Base-by-base conservation (phyloP, 1,140 invertebrate genomes). In the Chrysomallon squamiferum region DNA sequence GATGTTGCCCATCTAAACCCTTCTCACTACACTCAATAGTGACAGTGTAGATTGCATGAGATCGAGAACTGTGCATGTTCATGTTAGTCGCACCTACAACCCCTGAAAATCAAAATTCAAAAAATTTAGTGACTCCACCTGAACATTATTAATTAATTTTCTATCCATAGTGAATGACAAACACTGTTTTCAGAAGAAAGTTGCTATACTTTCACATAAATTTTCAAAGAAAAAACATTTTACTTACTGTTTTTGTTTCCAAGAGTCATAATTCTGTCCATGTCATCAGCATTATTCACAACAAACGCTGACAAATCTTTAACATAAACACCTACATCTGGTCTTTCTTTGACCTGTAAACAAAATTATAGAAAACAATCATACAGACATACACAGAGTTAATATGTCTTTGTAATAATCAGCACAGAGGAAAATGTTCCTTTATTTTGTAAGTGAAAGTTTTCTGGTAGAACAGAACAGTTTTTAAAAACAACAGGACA, bases 21-120 rank as follows among this genome's bases (percentile, higher is more conserved):
- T 92, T 93, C 81, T 99, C 95, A 79, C 95, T 95, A 74, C 95
- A 96, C 83, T 96, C 93, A 9, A 98, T 91, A 1, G 95, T 95
- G 59, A 99, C 92, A 0, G 95, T 95, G 87, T 99, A 99, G 11
- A 99, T 93, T 15, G 96, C 96, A 85, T 99, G 97, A 0, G 95
- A 97, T 59, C 96, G 91, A 92, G 84, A 84, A 85, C 88, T 84
- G 66, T 81, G 79, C 25, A 92, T 89, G 83, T 95, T 95, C 93
- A 95, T 95, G 50, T 93, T 88, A 0, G 93, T 95, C 0, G 92
- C 89, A 0, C 93, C 93, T 20, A 82, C 81, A 47, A 72, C 72
- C 60, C 84, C 83, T 85, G 62, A 2, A 66, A 66, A 54, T 29
- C 59, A 54, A 64, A 56, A 22, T 11, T 22, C 13, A 22, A 9